Conservation (phyloP, 30 jellyfish, hydroid and myxozoan genomes). For the Chironex yamaguchii region DNA sequence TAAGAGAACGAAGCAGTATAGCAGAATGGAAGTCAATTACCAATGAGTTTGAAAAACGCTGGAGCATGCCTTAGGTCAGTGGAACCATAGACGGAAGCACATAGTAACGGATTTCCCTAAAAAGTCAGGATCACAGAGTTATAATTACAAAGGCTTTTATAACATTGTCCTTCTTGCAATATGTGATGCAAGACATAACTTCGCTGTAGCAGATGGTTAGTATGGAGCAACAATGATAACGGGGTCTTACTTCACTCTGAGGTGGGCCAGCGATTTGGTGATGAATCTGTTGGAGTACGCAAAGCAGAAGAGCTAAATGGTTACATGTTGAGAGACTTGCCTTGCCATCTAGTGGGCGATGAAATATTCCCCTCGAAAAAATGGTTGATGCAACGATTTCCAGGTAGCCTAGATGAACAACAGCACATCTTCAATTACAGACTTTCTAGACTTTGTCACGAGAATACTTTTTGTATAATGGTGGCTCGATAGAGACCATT, state of each 20-base stretch:
- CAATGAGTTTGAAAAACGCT: not conserved
- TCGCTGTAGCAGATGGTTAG: conserved; percentile 44
- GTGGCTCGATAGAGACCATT: conserved; percentile 48
- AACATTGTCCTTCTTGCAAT: conserved; percentile 68
- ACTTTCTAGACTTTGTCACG: conserved; percentile 25
- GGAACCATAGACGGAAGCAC: conserved; percentile 73
- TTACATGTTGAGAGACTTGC: conserved; percentile 4
- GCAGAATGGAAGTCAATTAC: conserved; percentile 23
- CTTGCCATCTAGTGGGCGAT: conserved; percentile 69
- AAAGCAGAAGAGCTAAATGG: conserved; percentile 10
- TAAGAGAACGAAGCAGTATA: not conserved
- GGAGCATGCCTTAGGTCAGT: conserved; percentile 56
- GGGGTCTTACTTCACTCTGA: conserved; percentile 52
- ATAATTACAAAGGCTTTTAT: conserved; percentile 48
- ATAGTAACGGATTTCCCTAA: conserved; percentile 35
- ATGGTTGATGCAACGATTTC: conserved; percentile 72
- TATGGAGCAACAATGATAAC: conserved; percentile 70
- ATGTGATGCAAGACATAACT: conserved; percentile 69
- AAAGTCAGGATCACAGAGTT: conserved; percentile 9
- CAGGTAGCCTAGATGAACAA: conserved; percentile 52
- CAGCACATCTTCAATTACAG: conserved; percentile 66
- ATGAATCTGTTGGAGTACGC: conserved; percentile 22
- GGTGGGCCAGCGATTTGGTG: conserved; percentile 59
- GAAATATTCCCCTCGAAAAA: conserved; percentile 42
- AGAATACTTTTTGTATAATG: conserved; percentile 35